Evolutionary conservation across 1,140 invertebrate species (phyloP).

Genomic region (Caenorhabditis elegans): DNA sequence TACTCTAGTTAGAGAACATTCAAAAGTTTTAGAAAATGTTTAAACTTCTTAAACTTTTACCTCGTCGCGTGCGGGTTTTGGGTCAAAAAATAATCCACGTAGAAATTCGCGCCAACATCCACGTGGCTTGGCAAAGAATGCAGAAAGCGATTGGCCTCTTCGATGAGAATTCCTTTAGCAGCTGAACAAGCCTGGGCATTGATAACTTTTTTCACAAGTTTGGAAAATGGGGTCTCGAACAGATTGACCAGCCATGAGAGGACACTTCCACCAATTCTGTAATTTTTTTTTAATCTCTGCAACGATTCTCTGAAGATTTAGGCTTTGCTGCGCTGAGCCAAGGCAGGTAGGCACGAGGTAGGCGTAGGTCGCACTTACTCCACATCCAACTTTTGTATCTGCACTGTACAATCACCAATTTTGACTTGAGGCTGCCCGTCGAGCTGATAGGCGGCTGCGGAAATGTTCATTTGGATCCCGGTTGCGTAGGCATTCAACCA

Average conservation of each 20-base stretch:
- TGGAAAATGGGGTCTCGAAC: slow-evolving; percentile 50
- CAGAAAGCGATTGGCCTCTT: slow-evolving; percentile 56
- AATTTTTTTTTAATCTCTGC: no score
- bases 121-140: slow-evolving; percentile 53
- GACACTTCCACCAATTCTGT: slow-evolving; percentile 56
- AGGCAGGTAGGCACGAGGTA: no score
- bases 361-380: no score
- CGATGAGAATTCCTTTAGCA: slow-evolving; percentile 47
- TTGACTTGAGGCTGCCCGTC: slow-evolving; percentile 53
- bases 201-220: slow-evolving; percentile 50
- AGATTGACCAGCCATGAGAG: slow-evolving; percentile 63
- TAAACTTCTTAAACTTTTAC: slow-evolving; percentile 27
- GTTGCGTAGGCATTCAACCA: slow-evolving; percentile 54
- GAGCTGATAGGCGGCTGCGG: slow-evolving; percentile 40
- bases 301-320: no score
- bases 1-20: no score
- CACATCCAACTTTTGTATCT: slow-evolving; percentile 51
- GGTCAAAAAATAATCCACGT: slow-evolving; percentile 57
- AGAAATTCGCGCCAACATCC: slow-evolving; percentile 50
- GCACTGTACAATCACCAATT: slow-evolving; percentile 44
- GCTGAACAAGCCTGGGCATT: slow-evolving; percentile 58
- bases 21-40: no score
- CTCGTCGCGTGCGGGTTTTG: slow-evolving; percentile 51
- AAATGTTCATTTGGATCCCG: slow-evolving; percentile 51
- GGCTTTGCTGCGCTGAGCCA: no score